A percentile compares a stretch with the other conserved stretches of the same genome.
phyloP scores from a whole-genome alignment of 2,888 invertebrate genomes.

The Spatulosminthurus flaviceps region DNA sequence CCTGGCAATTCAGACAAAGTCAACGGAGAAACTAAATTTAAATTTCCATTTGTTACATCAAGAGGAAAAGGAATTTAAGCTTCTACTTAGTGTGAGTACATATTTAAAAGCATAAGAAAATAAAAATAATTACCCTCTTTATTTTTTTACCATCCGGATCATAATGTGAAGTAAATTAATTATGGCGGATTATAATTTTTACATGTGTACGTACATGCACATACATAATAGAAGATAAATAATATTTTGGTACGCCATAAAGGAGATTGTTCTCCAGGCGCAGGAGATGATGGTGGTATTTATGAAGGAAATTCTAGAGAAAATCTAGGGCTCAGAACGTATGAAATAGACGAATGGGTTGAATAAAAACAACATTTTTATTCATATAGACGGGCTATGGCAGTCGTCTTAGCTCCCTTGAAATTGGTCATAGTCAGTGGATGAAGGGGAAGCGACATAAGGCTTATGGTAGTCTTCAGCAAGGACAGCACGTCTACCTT shows the following conservation, averaged over 20 bases:
- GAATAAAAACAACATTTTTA: slow-evolving; percentile 22
- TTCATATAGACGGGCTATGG: slow-evolving; percentile 57
- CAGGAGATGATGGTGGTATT: slow-evolving; percentile 10
- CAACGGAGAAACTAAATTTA: slow-evolving; percentile 56
- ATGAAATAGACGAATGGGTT: slow-evolving; percentile 21
- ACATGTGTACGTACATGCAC: too few species aligned
- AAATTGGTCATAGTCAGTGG: slow-evolving; percentile 56
- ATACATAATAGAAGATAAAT: too few species aligned
- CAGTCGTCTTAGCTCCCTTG: slow-evolving; percentile 51
- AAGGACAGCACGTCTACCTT: slow-evolving; percentile 55
- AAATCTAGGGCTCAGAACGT: slow-evolving; percentile 11
- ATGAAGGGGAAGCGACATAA: slow-evolving; percentile 53
- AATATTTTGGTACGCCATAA: slow-evolving; percentile 18
- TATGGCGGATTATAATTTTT: too few species aligned
- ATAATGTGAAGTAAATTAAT: too few species aligned
- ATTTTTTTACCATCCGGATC: too few species aligned
- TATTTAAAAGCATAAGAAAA: too few species aligned
- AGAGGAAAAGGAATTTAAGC: slow-evolving; percentile 62
- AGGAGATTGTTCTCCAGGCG: neutral
- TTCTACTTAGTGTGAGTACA: slow-evolving; percentile 58
- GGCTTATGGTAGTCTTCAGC: slow-evolving; percentile 52
- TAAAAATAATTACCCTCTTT: too few species aligned
- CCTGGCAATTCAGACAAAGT: slow-evolving; percentile 48
- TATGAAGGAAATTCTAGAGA: neutral
- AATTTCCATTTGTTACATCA: slow-evolving; percentile 53